Percentiles rank a stretch among this genome's conserved stretches.
Evolutionary conservation across 2,113 vertebrate species (phyloP).

Genomic region (Oreochromis niloticus): DNA sequence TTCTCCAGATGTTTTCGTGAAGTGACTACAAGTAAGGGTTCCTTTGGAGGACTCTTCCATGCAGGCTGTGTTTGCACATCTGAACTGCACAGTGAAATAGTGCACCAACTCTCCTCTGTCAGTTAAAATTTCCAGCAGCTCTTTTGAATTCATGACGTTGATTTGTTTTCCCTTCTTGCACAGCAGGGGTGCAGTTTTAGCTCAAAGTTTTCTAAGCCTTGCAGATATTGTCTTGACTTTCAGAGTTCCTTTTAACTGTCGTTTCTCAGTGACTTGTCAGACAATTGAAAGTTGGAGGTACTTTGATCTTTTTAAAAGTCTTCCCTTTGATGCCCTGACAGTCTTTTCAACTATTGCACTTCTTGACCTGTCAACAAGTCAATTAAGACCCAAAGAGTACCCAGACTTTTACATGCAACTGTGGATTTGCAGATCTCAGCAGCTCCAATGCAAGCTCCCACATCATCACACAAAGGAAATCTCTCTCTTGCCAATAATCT

Average conservation of each 20-base stretch:
- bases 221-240: neutral
- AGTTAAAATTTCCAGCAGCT: neutral
- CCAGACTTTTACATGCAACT: neutral
- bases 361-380: neutral
- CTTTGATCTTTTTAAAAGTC: neutral
- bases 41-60: neutral
- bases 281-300: neutral
- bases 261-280: neutral
- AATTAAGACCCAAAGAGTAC: neutral
- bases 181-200: neutral
- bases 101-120: neutral
- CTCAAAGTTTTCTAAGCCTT: neutral
- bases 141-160: accelerated
- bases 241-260: neutral
- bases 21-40: neutral
- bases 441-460: neutral
- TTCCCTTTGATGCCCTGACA: neutral
- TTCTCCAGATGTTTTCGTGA: neutral
- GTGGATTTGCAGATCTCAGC: neutral
- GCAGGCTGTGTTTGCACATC: neutral
- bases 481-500: neutral
- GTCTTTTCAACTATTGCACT: neutral
- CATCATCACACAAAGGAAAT: neutral
- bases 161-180: neutral
- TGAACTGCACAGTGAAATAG: neutral